Evolutionary conservation across 2,113 vertebrate genomes (phyloP).

Genomic region (cat (Felis catus)): F.catus_Fca126_mat1.0 CM031425.1:49221501-49222000

Average conservation of each 20-base stretch:
- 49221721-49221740: slow-evolving; percentile 77
- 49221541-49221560: neutral
- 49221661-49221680: slow-evolving; percentile 81
- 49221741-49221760: neutral
- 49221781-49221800: slow-evolving; percentile 13
- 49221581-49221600: neutral
- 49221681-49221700: slow-evolving; percentile 77
- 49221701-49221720: slow-evolving; percentile 77
- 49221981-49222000: slow-evolving; percentile 15
- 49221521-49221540: neutral
- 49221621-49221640: slow-evolving; percentile 34
- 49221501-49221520: neutral
- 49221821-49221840: slow-evolving; percentile 52
- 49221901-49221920: slow-evolving; percentile 65
- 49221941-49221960: slow-evolving; percentile 56
- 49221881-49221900: slow-evolving; percentile 62
- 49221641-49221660: slow-evolving; percentile 80
- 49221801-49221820: slow-evolving; percentile 26
- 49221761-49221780: neutral
- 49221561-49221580: slow-evolving; percentile 26
- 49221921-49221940: slow-evolving; percentile 47
- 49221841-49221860: slow-evolving; percentile 50
- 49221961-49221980: neutral
- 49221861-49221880: slow-evolving; percentile 60
- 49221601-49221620: neutral